Evolutionary conservation across 2,113 vertebrate genomes (phyloP).

Genomic region (Dendrocopos noguchii): DNA sequence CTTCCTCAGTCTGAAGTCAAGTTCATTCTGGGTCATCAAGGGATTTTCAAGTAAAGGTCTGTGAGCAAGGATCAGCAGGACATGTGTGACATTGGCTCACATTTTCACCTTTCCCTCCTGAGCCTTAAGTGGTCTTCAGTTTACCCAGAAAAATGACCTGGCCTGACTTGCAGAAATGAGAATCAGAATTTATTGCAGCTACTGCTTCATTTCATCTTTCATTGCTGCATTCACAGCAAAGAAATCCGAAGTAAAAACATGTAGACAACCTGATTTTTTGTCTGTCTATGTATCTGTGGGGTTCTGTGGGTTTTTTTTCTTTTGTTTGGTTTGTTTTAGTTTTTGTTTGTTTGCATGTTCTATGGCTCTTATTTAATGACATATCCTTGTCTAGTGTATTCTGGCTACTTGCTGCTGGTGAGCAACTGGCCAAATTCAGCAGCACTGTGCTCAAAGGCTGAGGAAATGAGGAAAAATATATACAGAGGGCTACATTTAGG

Average conservation of each 20-base stretch:
- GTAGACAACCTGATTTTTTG: not conserved
- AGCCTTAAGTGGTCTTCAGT: not conserved
- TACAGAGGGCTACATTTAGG: not conserved
- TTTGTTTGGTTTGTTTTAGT: too few relatives aligned
- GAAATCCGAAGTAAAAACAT: not conserved
- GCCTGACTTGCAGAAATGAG: not conserved
- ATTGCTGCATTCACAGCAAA: not conserved
- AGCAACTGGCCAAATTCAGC: not conserved
- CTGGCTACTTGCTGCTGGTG: not conserved
- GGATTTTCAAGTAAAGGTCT: not conserved
- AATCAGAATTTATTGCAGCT: not conserved
- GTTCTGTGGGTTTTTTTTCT: not conserved
- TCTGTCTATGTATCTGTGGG: not conserved
- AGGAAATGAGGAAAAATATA: not conserved
- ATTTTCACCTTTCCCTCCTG: not conserved
- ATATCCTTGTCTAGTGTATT: not conserved
- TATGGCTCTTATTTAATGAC: not conserved
- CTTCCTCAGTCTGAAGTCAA: not conserved
- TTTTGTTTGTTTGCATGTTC: not conserved
- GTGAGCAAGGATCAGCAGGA: not conserved
- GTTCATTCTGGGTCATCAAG: not conserved
- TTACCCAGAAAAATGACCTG: not conserved
- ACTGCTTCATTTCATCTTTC: not conserved
- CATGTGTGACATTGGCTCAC: not conserved
- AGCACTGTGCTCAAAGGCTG: not conserved